phyloP scores from a whole-genome alignment of 2,797 vertebrate genomes.

The Lepus oiostolus region DNA sequence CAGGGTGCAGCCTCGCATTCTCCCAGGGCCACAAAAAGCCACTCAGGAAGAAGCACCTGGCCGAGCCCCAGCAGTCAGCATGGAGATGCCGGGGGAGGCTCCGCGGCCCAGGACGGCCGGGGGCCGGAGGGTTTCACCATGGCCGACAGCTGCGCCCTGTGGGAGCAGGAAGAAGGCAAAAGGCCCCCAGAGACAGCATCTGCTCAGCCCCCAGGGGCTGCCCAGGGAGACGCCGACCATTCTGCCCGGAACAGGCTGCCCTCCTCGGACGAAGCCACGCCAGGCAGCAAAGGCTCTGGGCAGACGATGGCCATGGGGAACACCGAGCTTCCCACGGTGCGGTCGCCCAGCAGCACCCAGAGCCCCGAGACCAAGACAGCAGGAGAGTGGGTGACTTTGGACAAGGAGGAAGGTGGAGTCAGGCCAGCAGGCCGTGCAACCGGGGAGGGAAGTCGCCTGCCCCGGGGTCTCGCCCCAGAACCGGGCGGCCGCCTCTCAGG shows the following conservation, averaged over 20 bases:
- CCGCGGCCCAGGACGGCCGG: fast-evolving
- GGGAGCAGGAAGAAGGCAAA: fast-evolving
- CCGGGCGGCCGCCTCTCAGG: not conserved
- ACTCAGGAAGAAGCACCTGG: fast-evolving
- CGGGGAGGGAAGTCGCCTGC: not conserved
- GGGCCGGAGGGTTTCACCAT: not conserved
- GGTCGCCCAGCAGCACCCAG: no score
- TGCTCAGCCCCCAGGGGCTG: fast-evolving
- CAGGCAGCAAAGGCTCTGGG: not conserved
- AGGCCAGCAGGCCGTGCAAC: not conserved
- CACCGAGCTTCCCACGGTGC: not conserved
- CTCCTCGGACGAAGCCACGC: not conserved
- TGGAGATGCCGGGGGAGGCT: fast-evolving
- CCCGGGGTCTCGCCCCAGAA: slow-evolving; percentile 47
- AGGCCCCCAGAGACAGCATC: fast-evolving
- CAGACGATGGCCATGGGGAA: fast-evolving
- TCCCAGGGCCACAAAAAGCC: fast-evolving
- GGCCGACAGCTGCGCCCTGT: fast-evolving
- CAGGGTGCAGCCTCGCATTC: fast-evolving
- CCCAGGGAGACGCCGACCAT: not conserved
- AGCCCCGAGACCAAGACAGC: not conserved
- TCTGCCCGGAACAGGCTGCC: slow-evolving; percentile 5
- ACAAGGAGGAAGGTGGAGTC: slow-evolving; percentile 69
- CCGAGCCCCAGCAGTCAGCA: fast-evolving
- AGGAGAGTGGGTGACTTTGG: slow-evolving; percentile 48